Evolutionary conservation across 2,797 vertebrate species (phyloP).

Genomic region (Lateolabrax maculatus): DNA sequence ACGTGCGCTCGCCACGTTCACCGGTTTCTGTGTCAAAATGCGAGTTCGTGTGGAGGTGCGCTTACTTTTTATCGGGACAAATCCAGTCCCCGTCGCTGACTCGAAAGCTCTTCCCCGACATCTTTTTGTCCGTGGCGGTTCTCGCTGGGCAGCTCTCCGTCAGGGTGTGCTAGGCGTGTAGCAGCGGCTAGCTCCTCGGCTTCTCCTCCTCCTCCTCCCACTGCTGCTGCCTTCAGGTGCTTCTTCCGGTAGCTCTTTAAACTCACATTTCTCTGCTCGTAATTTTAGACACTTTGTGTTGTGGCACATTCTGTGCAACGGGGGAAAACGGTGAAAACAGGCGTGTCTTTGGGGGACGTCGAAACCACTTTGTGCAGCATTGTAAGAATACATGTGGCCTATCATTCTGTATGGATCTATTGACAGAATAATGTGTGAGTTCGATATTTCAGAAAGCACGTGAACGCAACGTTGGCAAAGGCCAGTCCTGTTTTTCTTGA

Average conservation of each 20-base stretch:
- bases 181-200: not conserved
- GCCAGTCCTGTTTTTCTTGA: not conserved
- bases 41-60: too few relatives aligned
- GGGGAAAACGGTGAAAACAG: too few relatives aligned
- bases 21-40: too few relatives aligned
- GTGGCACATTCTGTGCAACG: too few relatives aligned
- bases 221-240: constrained; percentile 55
- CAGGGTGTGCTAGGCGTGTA: constrained; percentile 26
- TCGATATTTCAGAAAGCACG: not conserved
- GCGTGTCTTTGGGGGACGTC: not conserved
- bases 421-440: fast-evolving
- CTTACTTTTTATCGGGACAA: constrained; percentile 97
- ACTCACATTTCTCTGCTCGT: not conserved
- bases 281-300: not conserved
- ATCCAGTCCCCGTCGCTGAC: constrained; percentile 99
- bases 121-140: constrained; percentile 76
- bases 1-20: not conserved
- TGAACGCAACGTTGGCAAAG: constrained; percentile 45
- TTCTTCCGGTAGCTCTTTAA: not conserved
- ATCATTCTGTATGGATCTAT: not conserved
- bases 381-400: not conserved
- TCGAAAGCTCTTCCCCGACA: constrained; percentile 98
- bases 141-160: constrained; percentile 27
- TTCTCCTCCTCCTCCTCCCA: constrained; percentile 25
- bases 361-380: not conserved